Conservation (phyloP, 1,140 invertebrate genomes). For the Plectrocnemia conspersa region DNA sequence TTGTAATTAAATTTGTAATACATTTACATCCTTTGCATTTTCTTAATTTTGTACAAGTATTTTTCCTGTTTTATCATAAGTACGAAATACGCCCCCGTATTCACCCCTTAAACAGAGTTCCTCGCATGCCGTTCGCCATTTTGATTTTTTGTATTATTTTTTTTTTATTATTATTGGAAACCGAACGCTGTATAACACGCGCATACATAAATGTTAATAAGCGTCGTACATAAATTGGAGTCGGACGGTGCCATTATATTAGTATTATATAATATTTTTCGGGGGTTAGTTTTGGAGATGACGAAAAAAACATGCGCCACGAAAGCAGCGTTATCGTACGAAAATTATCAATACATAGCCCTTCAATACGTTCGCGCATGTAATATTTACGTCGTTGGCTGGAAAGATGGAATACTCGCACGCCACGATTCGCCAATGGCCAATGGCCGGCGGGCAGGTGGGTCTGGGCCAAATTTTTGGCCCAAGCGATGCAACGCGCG, state of each 20-base stretch:
- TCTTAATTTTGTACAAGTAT: no score
- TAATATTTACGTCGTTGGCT: background rate
- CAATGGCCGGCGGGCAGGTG: background rate
- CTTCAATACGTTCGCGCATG: no score
- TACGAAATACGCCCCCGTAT: no score
- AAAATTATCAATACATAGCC: slow-evolving; percentile 1
- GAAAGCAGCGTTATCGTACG: slow-evolving; percentile 9
- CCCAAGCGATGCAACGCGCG: no score
- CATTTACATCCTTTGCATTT: no score
- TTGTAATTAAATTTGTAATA: no score
- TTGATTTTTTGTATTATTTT: slow-evolving; percentile 9
- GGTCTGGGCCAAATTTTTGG: background rate
- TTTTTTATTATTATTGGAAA: slow-evolving; percentile 9
- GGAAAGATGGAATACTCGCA: slow-evolving; percentile 4
- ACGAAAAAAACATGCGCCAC: background rate
- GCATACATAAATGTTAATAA: slow-evolving; percentile 11
- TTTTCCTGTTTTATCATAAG: no score
- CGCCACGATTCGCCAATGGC: background rate
- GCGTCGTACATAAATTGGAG: slow-evolving; percentile 9
- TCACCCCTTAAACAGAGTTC: no score
- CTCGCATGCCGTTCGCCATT: slow-evolving; percentile 8
- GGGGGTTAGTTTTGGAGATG: background rate
- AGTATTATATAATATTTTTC: slow-evolving; percentile 8
- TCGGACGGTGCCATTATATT: background rate
- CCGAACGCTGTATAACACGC: no score